These are phyloP conservation scores for Sialia sialis DNA, from an alignment of 2,113 vertebrate species.

Conservation along the genomic window DNA sequence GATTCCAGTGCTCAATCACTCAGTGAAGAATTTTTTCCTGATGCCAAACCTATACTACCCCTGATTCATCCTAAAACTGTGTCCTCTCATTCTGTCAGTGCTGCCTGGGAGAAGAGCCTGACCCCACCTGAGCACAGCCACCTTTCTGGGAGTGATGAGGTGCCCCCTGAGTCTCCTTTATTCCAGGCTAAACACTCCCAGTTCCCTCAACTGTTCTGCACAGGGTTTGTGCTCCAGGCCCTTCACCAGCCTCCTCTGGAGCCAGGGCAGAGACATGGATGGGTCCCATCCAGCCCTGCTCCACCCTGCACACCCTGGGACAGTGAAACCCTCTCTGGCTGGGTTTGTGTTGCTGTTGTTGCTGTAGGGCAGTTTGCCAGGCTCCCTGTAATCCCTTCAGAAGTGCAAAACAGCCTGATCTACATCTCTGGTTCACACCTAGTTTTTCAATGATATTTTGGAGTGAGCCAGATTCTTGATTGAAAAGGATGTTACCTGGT, in stretches of 20 bases:
- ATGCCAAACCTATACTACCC: too few species aligned
- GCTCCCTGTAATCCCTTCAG: neutral
- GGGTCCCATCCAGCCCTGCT: neutral
- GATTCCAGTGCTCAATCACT: too few species aligned
- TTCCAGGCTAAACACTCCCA: neutral
- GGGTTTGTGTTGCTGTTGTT: neutral
- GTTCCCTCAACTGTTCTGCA: neutral
- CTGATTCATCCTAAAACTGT: too few species aligned
- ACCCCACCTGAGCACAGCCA: too few species aligned
- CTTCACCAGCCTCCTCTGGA: neutral
- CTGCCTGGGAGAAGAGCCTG: too few species aligned
- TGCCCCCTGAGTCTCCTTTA: neutral
- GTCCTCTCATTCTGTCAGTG: too few species aligned
- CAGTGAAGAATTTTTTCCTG: too few species aligned
- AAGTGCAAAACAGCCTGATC: conserved; percentile 24
- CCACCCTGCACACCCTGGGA: neutral
- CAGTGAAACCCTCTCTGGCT: neutral
- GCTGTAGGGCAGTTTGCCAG: neutral
- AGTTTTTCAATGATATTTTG: neutral
- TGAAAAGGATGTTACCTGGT: neutral
- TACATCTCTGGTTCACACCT: neutral
- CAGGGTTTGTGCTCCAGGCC: neutral
- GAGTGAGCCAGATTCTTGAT: neutral
- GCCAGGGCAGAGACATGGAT: neutral
- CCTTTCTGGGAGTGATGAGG: too few species aligned